Base-by-base conservation (phyloP, 2,888 invertebrate species). In the Clostera curtula region DNA sequence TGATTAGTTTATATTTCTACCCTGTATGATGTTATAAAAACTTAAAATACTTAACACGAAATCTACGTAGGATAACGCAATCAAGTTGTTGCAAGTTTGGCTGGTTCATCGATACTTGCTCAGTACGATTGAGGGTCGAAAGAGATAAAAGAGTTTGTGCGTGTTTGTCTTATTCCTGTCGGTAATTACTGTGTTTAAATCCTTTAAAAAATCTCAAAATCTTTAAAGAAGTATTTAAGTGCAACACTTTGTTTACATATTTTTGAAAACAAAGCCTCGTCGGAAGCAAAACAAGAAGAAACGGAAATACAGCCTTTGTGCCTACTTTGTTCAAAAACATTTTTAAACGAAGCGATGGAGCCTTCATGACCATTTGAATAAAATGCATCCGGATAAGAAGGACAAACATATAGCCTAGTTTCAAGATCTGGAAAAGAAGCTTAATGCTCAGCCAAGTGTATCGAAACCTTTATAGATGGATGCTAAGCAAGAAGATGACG, bases 401-500 rank as follows among this genome's bases (percentile, higher is more conserved):
- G 38, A 42, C 38, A 44, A 41, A 23, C 33, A 38, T 40, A 26
- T 34, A 31, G 34, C 33, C 16, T 40, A 41, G 39, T 44, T 44
- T 45, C n/a, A 43, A 44, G 31, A 36, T 22, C 31, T 42, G 12
- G 34, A 46, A 21, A 43, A 43, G 39, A 42, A 44, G 38, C 27
- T 40, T 36, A 34, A 40, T 36, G 23, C 31, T 36, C 34, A 37
- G 35, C 36, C 35, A 38, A 41, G 24, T 40, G 27, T 37, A 38
- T 19, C 34, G 27, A 40, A 43, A 37, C 36, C 40, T 10, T 42
- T 45, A 37, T 36, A 36, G 29, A 16, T 22, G 25, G 31, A 33
- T 36, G 32, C 42, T 33, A 39, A 47, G 34, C 36, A 41, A 38
- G 40, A 44, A n/a, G 40, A 43, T n/a, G 36, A 43, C 36, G 36